phyloP scores from a whole-genome alignment of 2,888 invertebrate species.

The Phortica magna region DNA sequence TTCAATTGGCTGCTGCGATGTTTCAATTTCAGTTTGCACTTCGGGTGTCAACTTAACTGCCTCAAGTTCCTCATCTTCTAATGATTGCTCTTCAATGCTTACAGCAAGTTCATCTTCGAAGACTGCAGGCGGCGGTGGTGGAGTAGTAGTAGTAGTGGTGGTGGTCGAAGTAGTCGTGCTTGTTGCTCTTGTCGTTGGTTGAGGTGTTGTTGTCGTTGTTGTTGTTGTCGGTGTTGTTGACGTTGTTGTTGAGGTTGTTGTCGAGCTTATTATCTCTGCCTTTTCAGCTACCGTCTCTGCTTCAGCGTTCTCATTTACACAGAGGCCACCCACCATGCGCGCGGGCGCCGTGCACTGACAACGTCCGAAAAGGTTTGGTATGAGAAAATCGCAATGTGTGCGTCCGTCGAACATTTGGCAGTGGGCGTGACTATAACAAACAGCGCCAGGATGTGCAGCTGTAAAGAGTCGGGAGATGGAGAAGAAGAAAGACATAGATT shows the following conservation, averaged over 20 bases:
- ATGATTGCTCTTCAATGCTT: slow-evolving; percentile 60
- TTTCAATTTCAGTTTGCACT: slow-evolving; percentile 30
- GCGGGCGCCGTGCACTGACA: slow-evolving; percentile 88
- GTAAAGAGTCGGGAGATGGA: slow-evolving; percentile 53
- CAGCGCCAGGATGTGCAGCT: slow-evolving; percentile 92
- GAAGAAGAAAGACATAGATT: not conserved
- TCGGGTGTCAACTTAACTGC: slow-evolving; percentile 47
- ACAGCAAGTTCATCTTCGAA: slow-evolving; percentile 52
- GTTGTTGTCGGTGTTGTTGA: slow-evolving; percentile 55
- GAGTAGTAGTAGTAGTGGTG: slow-evolving; percentile 45
- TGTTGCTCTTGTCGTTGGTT: slow-evolving; percentile 44
- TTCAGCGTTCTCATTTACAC: slow-evolving; percentile 76
- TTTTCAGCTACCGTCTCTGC: slow-evolving; percentile 36
- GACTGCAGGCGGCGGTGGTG: slow-evolving; percentile 41
- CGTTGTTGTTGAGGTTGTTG: slow-evolving; percentile 35
- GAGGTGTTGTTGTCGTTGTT: slow-evolving; percentile 46
- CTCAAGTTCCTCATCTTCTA: slow-evolving; percentile 71
- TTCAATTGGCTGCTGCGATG: slow-evolving; percentile 50
- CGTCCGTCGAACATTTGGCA: slow-evolving; percentile 90
- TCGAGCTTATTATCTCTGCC: not conserved
- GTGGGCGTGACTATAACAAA: slow-evolving; percentile 93
- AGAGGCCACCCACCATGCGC: slow-evolving; percentile 83
- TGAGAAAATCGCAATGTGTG: slow-evolving; percentile 92
- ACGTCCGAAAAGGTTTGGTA: slow-evolving; percentile 92
- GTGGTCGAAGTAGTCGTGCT: slow-evolving; percentile 53